Evolutionary conservation across 2,888 invertebrate genomes (phyloP), one percentile per base, ranked within the genome.

Genomic region (Eueremaeus valkanovi): DNA sequence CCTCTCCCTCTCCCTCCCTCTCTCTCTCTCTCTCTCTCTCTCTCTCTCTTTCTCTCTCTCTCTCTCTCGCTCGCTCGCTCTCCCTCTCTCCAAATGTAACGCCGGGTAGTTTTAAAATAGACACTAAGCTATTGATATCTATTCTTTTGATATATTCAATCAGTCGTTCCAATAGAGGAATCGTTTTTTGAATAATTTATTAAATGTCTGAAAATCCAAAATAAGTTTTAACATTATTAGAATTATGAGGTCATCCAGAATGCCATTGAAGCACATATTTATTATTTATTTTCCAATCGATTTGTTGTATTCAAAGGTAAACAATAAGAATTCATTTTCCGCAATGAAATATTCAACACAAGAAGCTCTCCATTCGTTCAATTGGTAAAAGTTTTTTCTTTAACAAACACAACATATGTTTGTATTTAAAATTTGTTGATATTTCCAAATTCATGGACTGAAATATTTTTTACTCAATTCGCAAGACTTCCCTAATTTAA

Each of bases 401-500:
- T n/a, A n/a, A n/a, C n/a, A 40, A 61, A 61, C 24, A 36, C n/a
- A 36, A 66, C 63, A 66, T 66, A 66, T 66, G 63, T 36, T 66
- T 29, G 63, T 66, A 66, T 66, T 66, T 66, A 21, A 66, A 66
- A 66, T 66, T 66, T 66, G 63, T 66, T 66, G 63, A 66, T 36
- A 66, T 66, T 36, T 66, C n/a, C 31, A 33, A 66, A 66, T 66
- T 66, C 63, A 36, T 66, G 21, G 63, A 66, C 33, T 66, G 63
- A 66, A 66, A 66, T 66, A 40, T 36, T 66, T 66, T 33, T 66
- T 33, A 29, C 27, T 31, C 9, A 16, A 29, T 58, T 58, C 18
- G 0, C 13, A 29, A 58, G 58, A 58, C 58, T 58, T 58, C 31
- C 58, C 58, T 58, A 58, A 58, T 58, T 58, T 58, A 58, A 29